These are phyloP conservation scores for Zeuzera pyrina DNA, from an alignment of 2,888 invertebrate species.

Conservation along the genomic window DNA sequence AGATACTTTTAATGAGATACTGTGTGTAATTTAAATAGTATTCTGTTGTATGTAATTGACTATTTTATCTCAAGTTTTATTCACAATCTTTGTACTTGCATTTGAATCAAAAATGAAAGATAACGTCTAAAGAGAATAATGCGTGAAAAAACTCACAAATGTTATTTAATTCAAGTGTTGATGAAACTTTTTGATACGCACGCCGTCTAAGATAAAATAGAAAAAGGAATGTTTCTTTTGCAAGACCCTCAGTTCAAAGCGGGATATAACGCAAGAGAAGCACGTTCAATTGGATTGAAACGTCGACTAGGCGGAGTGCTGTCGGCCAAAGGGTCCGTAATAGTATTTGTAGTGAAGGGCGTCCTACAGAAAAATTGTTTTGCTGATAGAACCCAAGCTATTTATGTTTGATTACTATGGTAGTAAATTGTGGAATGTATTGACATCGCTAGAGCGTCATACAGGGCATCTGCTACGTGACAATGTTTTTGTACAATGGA, in stretches of 20 bases:
- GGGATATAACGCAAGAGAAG: constrained; percentile 31
- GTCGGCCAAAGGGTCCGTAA: constrained; percentile 47
- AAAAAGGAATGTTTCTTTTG: constrained; percentile 39
- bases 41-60: too few species aligned
- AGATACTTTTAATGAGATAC: too few species aligned
- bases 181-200: neutral
- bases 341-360: constrained; percentile 52
- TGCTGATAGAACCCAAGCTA: constrained; percentile 39
- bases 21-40: too few species aligned
- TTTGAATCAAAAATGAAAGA: too few species aligned
- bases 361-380: constrained; percentile 50
- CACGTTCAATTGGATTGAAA: constrained; percentile 58
- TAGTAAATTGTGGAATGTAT: neutral
- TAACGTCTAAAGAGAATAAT: too few species aligned
- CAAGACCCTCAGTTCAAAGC: constrained; percentile 31
- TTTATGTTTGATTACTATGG: constrained; percentile 47
- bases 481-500: too few species aligned
- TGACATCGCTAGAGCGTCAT: too few species aligned
- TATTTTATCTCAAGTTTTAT: too few species aligned
- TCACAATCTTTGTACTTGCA: too few species aligned
- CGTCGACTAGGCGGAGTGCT: constrained; percentile 38
- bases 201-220: constrained; percentile 9
- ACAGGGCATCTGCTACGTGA: too few species aligned
- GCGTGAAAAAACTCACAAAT: too few species aligned
- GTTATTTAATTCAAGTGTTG: too few species aligned